These are phyloP conservation scores for Thera obeliscata DNA, from an alignment of 2,888 invertebrate genomes.

Conservation along the genomic window DNA sequence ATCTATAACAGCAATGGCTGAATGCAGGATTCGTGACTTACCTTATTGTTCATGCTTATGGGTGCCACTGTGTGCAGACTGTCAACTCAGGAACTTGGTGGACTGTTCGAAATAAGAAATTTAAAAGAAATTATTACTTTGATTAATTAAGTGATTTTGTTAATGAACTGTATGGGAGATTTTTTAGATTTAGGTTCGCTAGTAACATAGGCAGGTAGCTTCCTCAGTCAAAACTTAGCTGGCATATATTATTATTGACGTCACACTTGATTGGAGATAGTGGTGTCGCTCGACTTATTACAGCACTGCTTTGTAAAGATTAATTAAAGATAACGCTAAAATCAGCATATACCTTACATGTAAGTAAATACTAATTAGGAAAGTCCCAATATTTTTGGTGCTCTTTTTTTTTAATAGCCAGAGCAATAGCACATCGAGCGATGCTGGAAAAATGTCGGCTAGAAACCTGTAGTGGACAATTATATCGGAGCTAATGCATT, in stretches of 20 bases:
- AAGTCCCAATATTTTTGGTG: not conserved
- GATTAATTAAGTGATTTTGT: not conserved
- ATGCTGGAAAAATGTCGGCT: not conserved
- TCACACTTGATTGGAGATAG: not conserved
- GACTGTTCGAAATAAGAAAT: constrained; percentile 2
- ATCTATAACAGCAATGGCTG: constrained; percentile 27
- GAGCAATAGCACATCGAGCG: not conserved
- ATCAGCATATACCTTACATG: not conserved
- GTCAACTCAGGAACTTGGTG: constrained; percentile 12
- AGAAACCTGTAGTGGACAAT: not conserved
- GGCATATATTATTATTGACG: not conserved
- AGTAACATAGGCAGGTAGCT: constrained; percentile 10
- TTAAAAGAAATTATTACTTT: constrained; percentile 4
- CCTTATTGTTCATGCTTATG: constrained; percentile 12
- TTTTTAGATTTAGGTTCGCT: constrained; percentile 9
- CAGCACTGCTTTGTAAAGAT: not conserved
- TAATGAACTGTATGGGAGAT: constrained; percentile 13
- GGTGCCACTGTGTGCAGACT: constrained; percentile 1
- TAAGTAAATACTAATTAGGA: not conserved
- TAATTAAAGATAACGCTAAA: not conserved
- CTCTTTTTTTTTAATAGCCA: not conserved
- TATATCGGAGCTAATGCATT: not conserved
- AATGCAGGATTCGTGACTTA: constrained; percentile 19
- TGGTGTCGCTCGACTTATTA: not conserved
- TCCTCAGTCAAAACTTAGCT: not conserved